phyloP scores from a whole-genome alignment of 2,888 invertebrate species.

The Phortica okadai region DNA sequence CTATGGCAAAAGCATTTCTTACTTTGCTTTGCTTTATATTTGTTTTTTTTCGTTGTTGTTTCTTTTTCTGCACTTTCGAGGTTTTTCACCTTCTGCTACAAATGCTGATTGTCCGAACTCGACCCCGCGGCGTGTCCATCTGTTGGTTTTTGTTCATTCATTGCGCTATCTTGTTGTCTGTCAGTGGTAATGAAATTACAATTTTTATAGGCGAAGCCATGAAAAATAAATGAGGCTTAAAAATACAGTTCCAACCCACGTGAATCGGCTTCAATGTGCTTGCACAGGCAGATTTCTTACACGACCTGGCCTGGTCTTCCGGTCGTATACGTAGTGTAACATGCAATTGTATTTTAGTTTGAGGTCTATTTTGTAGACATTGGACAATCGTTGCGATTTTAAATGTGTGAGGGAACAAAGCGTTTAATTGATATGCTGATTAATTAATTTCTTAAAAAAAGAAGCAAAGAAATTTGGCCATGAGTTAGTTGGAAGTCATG shows the following conservation, averaged over 20 bases:
- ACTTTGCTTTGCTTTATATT: not conserved
- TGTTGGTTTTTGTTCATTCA: conserved; percentile 13
- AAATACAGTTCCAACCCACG: too few relatives aligned
- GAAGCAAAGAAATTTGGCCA: not conserved
- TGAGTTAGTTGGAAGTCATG: conserved; percentile 27
- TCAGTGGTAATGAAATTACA: conserved; percentile 70
- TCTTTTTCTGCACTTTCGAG: conserved; percentile 33
- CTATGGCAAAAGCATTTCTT: not conserved
- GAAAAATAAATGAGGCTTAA: conserved; percentile 70
- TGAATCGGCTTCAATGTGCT: too few relatives aligned
- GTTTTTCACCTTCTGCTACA: conserved; percentile 30
- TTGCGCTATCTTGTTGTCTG: conserved; percentile 43
- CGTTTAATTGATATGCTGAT: not conserved
- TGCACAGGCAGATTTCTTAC: too few relatives aligned
- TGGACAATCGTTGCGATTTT: not conserved
- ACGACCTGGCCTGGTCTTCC: too few relatives aligned
- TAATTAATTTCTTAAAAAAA: conserved; percentile 22
- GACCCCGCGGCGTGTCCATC: conserved; percentile 19
- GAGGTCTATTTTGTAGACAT: not conserved
- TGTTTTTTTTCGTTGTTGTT: not conserved
- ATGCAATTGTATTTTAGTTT: too few relatives aligned
- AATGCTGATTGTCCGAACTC: not conserved
- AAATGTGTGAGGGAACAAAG: not conserved
- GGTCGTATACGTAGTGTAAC: too few relatives aligned
- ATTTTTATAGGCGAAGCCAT: conserved; percentile 67